Conservation (phyloP, 2,888 invertebrate genomes). For the Luperina nickerlii region DNA sequence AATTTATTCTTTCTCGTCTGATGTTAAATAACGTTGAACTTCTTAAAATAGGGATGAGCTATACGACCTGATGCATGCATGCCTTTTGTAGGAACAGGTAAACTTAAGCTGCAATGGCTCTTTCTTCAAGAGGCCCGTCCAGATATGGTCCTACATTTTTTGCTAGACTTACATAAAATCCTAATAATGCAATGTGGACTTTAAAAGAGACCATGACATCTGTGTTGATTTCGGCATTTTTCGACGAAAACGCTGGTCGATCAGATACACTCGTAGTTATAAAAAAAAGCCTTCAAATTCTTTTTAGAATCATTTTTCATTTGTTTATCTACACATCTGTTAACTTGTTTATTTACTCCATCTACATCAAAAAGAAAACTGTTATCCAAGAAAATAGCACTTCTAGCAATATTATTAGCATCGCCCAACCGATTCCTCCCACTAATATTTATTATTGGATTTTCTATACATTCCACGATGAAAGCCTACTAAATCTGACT, state of each 20-base stretch:
- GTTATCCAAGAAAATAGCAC: slow-evolving; percentile 7
- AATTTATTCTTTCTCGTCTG: neutral
- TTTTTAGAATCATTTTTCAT: neutral
- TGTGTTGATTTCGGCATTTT: no score
- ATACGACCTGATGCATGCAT: no score
- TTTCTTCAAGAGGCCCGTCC: no score
- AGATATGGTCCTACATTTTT: no score
- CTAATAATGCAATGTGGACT: no score
- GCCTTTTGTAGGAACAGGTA: no score
- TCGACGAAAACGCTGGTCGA: neutral
- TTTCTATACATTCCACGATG: slow-evolving; percentile 68
- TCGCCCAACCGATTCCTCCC: slow-evolving; percentile 54
- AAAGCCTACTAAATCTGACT: slow-evolving; percentile 76
- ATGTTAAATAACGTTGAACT: neutral
- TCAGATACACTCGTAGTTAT: no score
- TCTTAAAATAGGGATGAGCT: no score
- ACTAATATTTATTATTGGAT: slow-evolving; percentile 78
- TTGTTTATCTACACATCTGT: neutral
- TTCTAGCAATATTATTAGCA: slow-evolving; percentile 41
- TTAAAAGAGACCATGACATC: no score
- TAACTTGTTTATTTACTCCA: no score
- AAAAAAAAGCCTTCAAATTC: neutral
- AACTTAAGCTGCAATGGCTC: no score
- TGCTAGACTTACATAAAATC: no score
- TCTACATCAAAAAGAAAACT: neutral